Evolutionary conservation across 2,113 vertebrate species (phyloP), one percentile per base, ranked within the genome.

Genomic region (Dissostichus mawsoni): DNA sequence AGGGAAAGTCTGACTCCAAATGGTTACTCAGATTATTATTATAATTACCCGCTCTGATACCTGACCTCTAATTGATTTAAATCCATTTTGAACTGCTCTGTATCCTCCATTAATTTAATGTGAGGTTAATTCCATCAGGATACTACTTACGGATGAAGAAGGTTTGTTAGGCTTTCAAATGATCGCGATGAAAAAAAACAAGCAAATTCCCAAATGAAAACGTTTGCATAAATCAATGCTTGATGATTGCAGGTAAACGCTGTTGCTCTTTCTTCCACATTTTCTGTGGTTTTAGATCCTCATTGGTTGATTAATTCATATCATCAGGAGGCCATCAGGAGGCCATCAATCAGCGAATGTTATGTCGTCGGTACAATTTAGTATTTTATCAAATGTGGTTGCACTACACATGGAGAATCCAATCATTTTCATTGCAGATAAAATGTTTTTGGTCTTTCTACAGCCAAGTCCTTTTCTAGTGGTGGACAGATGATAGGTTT

Each of bases 1-100:
- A 70, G 18, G 48, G 69, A 82, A 82, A 56, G 52, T 85, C 81
- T 68, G 80, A 70, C 68, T 91, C 67, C 25, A 82, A 52, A 51
- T 65, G 12, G 44, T 79, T 45, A 53, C 47, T 71, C 17, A 20
- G 55, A 80, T 79, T 65, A 64, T 52, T 69, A 29, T 77, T 20
- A 76, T 41, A 8, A 41, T 67, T 48, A 62, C 63, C n/a, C 5
- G 1, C 53, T 63, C 45, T 76, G 63, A 73, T 57, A 25, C 18
- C 33, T 57, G 36, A 36, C 57, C 44, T 29, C 8, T 33, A 11
- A 65, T 70, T 44, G 7, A 67, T 76, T 63, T 14, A 12, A 45
- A 29, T 82, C 36, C 36, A n/a, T 29, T 76, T 81, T 59, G 25
- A 68, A 25, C 3, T 11, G 8, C 3, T 20, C 13, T 36, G 36